Conservation (phyloP, 2,113 vertebrate species). For the Odocoileus hemionus region DNA sequence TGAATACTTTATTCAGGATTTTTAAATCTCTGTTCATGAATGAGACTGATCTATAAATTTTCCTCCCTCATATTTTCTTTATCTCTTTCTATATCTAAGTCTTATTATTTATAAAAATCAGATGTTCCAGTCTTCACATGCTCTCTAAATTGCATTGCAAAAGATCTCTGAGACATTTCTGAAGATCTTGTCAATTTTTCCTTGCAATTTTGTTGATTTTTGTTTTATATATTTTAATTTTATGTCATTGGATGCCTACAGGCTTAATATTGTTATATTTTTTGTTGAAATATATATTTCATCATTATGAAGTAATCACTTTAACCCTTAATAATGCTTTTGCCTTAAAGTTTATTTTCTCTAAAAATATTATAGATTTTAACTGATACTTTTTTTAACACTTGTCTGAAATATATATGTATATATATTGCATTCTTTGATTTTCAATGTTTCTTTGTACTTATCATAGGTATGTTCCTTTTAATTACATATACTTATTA, state of each 20-base stretch:
- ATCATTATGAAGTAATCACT: neutral
- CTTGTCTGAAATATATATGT: neutral
- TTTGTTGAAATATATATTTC: neutral
- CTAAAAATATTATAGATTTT: neutral
- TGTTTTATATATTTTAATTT: neutral
- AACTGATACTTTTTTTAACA: neutral
- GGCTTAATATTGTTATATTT: neutral
- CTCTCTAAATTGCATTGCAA: neutral
- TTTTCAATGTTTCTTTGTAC: neutral
- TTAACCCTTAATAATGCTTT: neutral
- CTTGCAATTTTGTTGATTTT: neutral
- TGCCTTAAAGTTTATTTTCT: neutral
- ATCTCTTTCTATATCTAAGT: neutral
- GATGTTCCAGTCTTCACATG: neutral
- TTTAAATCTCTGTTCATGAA: neutral
- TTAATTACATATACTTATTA: neutral
- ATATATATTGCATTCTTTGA: neutral
- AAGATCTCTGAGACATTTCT: neutral
- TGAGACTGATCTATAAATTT: neutral
- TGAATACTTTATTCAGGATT: neutral
- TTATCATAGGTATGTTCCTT: neutral
- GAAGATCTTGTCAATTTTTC: neutral
- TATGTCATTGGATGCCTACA: neutral
- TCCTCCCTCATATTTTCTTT: neutral
- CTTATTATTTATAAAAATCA: neutral